A percentile compares a stretch with the other conserved stretches of the same genome.
Conservation (phyloP, 1,140 invertebrate genomes). For the Ceratina japonica region DNA sequence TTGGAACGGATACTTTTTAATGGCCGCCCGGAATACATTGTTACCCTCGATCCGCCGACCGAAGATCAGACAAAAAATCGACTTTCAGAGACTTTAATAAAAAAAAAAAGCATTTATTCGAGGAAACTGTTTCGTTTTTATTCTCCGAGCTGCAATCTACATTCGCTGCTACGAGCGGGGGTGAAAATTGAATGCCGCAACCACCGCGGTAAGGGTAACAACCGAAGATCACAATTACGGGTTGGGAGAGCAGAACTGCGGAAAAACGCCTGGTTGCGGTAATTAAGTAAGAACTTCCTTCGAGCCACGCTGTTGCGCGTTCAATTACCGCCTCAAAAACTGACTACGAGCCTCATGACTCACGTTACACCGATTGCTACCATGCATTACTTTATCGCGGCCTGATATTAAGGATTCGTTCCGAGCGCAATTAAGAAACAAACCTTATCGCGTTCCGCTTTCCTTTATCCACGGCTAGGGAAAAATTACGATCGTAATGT, state of each 20-base stretch:
- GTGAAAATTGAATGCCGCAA: background rate
- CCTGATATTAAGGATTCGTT: background rate
- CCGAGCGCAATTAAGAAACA: background rate
- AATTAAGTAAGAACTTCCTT: slow-evolving; percentile 36
- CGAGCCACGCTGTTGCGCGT: background rate
- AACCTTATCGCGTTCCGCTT: too few species aligned
- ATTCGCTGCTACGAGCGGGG: too few species aligned
- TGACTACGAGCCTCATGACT: background rate
- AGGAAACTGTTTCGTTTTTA: too few species aligned
- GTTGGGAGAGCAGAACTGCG: background rate
- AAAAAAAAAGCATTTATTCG: too few species aligned
- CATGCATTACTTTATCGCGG: background rate
- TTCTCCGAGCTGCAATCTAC: background rate
- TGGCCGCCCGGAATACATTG: too few species aligned
- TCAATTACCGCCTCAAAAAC: slow-evolving; percentile 30
- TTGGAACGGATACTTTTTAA: slow-evolving; percentile 16
- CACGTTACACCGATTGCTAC: background rate
- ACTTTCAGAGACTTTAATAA: too few species aligned
- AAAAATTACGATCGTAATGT: too few species aligned
- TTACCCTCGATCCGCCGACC: too few species aligned
- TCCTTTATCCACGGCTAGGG: too few species aligned
- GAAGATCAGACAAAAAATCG: too few species aligned
- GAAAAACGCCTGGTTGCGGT: slow-evolving; percentile 17
- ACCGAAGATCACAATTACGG: background rate
- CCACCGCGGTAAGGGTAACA: background rate